Conservation (phyloP, 2,113 vertebrate genomes). For the Leucopsar rothschildi region DNA sequence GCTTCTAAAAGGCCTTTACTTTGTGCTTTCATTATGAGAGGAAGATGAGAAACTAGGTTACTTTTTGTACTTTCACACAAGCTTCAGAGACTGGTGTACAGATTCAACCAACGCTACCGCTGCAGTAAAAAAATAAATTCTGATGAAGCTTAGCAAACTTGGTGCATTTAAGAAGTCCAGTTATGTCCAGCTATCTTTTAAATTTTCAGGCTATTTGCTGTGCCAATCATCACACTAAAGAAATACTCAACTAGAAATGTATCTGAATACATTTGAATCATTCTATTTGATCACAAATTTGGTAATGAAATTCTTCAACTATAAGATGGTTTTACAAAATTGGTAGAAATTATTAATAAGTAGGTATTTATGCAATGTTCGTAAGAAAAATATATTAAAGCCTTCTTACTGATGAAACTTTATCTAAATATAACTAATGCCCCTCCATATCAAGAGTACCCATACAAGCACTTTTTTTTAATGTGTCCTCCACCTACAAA, state of each 20-base stretch:
- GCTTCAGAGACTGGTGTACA: not conserved
- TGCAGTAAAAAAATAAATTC: not conserved
- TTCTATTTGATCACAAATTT: not conserved
- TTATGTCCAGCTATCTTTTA: not conserved
- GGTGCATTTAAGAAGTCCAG: not conserved
- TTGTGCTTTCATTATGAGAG: constrained; percentile 2
- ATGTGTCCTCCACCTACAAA: not conserved
- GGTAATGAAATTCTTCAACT: not conserved
- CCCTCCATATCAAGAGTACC: not conserved
- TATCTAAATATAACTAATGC: not conserved
- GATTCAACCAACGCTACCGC: not conserved
- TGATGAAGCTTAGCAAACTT: not conserved
- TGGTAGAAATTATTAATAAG: not conserved
- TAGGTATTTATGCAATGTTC: not conserved
- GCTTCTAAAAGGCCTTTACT: constrained; percentile 7
- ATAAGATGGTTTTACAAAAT: not conserved
- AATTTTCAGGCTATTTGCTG: not conserved
- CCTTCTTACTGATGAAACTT: not conserved
- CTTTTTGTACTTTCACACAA: not conserved
- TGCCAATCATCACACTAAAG: not conserved
- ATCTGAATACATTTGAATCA: not conserved
- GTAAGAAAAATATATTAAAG: not conserved
- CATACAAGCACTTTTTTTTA: not conserved
- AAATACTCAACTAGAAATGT: not conserved
- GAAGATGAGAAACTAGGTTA: constrained; percentile 9